Conservation (phyloP, 2,888 invertebrate genomes). For the Zygothrica quintamaculata region DNA sequence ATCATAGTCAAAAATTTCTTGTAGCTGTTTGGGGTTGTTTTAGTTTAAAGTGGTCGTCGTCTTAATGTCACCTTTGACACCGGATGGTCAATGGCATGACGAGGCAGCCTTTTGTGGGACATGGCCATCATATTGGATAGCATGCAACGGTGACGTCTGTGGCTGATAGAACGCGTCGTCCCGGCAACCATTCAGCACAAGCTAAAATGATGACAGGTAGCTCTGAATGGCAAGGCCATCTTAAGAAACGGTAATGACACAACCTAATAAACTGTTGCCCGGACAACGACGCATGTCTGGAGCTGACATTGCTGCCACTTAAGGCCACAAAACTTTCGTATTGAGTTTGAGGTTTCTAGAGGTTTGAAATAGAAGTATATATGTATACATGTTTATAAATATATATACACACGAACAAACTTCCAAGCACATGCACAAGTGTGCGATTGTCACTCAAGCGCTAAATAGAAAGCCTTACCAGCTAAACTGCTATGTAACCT, state of each 20-base stretch:
- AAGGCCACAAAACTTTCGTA: slow-evolving; percentile 56
- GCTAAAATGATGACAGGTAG: slow-evolving; percentile 51
- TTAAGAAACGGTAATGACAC: slow-evolving; percentile 73
- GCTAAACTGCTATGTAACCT: slow-evolving; percentile 50
- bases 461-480: slow-evolving; percentile 76
- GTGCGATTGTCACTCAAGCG: slow-evolving; percentile 62
- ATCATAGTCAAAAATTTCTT: slow-evolving; percentile 13
- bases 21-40: slow-evolving; percentile 41
- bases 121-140: slow-evolving; percentile 46
- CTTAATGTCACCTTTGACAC: slow-evolving; percentile 70
- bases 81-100: slow-evolving; percentile 59
- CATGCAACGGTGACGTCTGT: slow-evolving; percentile 27
- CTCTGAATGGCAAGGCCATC: slow-evolving; percentile 54
- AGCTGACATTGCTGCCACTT: slow-evolving; percentile 19
- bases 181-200: slow-evolving; percentile 45
- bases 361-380: slow-evolving; percentile 52
- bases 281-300: slow-evolving; percentile 46
- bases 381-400: slow-evolving; percentile 12
- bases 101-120: slow-evolving; percentile 19
- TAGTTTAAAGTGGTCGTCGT: slow-evolving; percentile 33
- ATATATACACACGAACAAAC: slow-evolving; percentile 7
- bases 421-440: slow-evolving; percentile 10
- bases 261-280: slow-evolving; percentile 77
- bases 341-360: slow-evolving; percentile 62
- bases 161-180: slow-evolving; percentile 41